These are phyloP conservation scores for Latheticus oryzae DNA, from an alignment of 2,888 invertebrate species.

Conservation along the genomic window DNA sequence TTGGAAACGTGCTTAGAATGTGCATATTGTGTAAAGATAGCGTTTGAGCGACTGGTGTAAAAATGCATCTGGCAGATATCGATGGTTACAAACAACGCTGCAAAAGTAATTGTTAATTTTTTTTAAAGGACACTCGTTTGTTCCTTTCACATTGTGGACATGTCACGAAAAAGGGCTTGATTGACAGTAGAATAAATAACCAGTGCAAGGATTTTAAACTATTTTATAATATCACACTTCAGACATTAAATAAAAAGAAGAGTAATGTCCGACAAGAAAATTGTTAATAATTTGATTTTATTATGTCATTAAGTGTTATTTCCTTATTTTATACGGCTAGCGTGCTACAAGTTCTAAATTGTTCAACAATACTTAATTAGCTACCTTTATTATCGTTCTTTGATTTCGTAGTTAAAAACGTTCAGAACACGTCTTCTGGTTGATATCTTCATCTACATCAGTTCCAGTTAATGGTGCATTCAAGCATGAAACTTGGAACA, in stretches of 20 bases:
- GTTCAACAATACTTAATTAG: no score
- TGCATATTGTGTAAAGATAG: conserved; percentile 43
- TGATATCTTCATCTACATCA: conserved; percentile 19
- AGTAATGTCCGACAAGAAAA: no score
- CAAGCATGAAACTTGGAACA: conserved; percentile 24
- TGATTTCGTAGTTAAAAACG: no score
- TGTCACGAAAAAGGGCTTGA: conserved; percentile 28
- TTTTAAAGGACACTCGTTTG: conserved; percentile 35
- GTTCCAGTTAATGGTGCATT: conserved; percentile 24
- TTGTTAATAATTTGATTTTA: no score
- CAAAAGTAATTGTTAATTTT: conserved; percentile 43
- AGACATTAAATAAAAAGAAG: no score
- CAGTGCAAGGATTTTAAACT: no score
- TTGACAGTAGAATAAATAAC: conserved; percentile 26
- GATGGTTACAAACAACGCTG: conserved; percentile 48
- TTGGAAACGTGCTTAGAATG: conserved; percentile 39
- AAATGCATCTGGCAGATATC: conserved; percentile 48
- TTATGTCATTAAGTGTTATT: no score
- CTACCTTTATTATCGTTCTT: no score
- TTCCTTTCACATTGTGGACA: conserved; percentile 35
- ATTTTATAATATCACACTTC: no score
- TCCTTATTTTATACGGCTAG: no score
- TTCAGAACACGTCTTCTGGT: no score
- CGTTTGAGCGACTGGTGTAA: conserved; percentile 45
- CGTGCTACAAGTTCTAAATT: no score